phyloP scores from a whole-genome alignment of 2,113 vertebrate species.

The Phainopepla nitens region DNA sequence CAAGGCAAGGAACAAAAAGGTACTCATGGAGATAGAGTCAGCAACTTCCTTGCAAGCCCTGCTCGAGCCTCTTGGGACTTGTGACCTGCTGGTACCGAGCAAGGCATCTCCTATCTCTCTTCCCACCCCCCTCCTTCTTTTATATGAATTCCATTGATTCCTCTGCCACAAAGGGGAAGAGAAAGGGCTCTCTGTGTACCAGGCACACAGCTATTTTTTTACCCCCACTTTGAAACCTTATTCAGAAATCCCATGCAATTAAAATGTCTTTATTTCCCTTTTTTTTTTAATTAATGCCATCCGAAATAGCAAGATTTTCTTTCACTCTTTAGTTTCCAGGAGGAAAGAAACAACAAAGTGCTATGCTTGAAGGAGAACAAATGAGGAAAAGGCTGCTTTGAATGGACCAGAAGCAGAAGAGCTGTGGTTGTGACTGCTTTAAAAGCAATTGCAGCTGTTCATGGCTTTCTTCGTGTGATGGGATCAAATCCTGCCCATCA shows the following conservation, averaged over 20 bases:
- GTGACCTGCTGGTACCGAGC: conserved; percentile 69
- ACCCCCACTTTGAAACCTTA: conserved; percentile 8
- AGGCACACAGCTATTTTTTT: conserved; percentile 59
- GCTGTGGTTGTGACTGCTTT: background rate
- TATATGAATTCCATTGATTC: conserved; percentile 72
- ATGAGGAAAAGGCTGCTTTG: background rate
- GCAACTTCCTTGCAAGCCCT: conserved; percentile 42
- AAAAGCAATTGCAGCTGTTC: background rate
- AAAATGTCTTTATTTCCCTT: conserved; percentile 32
- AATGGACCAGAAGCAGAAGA: background rate
- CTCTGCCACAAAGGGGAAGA: conserved; percentile 43
- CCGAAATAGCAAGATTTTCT: background rate
- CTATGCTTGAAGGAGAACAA: background rate
- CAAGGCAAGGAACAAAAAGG: conserved; percentile 66
- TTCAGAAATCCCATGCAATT: conserved; percentile 52
- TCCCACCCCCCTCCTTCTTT: conserved; percentile 53
- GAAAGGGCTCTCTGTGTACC: conserved; percentile 66
- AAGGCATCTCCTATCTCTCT: conserved; percentile 65
- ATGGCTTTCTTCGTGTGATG: background rate
- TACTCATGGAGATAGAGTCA: conserved; percentile 64
- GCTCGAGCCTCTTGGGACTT: conserved; percentile 58
- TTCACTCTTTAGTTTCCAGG: conserved; percentile 28
- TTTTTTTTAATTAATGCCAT: background rate
- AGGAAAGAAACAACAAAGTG: background rate
- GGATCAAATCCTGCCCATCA: background rate